Percentiles rank a stretch among this genome's conserved stretches.
phyloP scores from a whole-genome alignment of 2,113 vertebrate species.

The Hemichromis elongatus region DNA sequence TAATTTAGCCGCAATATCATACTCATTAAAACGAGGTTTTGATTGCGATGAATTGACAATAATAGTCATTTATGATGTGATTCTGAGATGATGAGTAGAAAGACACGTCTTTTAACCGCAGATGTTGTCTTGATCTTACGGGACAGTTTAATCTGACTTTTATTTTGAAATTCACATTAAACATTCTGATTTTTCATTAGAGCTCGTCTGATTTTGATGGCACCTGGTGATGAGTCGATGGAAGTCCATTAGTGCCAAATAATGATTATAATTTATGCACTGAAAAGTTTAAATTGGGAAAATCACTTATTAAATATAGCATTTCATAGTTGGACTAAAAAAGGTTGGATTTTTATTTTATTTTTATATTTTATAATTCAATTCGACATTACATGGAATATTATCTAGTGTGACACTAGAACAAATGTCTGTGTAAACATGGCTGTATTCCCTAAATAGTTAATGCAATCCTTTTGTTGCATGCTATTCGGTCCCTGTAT shows the following conservation, averaged over 20 bases:
- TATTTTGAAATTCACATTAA: background rate
- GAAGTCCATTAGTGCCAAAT: background rate
- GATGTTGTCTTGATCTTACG: background rate
- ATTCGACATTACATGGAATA: background rate
- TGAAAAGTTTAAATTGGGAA: background rate
- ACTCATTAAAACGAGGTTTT: background rate
- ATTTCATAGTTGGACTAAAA: background rate
- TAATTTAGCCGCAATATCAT: background rate
- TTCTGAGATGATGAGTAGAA: background rate
- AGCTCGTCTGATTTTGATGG: background rate
- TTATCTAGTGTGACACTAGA: background rate
- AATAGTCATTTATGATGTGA: background rate
- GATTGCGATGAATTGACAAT: fast-evolving
- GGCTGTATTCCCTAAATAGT: background rate
- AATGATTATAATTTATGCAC: background rate
- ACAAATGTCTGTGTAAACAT: background rate
- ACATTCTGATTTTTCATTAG: background rate
- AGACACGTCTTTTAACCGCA: background rate
- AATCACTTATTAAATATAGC: background rate
- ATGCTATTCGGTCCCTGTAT: too few relatives aligned
- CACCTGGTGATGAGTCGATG: fast-evolving
- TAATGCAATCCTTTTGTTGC: too few relatives aligned
- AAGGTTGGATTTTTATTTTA: background rate
- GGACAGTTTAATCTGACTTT: background rate
- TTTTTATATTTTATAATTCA: background rate